Evolutionary conservation across 1,140 invertebrate genomes (phyloP).

Genomic region (Procambarus virginalis): DNA sequence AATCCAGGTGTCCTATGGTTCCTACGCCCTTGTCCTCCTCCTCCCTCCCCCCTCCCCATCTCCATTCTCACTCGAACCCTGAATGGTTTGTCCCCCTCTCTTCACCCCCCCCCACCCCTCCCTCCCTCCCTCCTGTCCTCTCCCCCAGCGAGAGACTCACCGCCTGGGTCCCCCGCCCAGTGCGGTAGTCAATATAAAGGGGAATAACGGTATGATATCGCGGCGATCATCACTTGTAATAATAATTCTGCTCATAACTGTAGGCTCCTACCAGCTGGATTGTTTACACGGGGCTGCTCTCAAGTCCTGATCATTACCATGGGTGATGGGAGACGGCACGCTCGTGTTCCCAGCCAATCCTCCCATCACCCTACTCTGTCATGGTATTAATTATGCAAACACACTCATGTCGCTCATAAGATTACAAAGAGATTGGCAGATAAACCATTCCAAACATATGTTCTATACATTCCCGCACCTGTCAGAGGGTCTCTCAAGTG

Average conservation of each 20-base stretch:
- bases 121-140: not conserved
- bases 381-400: constrained; percentile 38
- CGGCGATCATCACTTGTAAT: not conserved
- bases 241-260: not conserved
- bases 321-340: not conserved
- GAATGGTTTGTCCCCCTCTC: not conserved
- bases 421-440: constrained; percentile 39
- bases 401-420: constrained; percentile 14
- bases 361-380: not conserved
- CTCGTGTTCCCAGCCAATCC: not conserved
- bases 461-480: constrained; percentile 34
- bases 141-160: too few species aligned
- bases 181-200: not conserved
- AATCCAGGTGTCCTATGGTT: not conserved
- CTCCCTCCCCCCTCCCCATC: not conserved
- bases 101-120: too few species aligned
- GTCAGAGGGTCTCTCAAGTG: constrained; percentile 31
- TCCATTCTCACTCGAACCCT: not conserved
- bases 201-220: not conserved
- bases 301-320: not conserved
- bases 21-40: not conserved
- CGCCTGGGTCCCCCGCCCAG: not conserved
- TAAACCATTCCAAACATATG: constrained; percentile 50
- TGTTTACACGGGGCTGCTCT: not conserved
- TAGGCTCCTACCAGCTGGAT: not conserved